Percentiles rank a stretch among this genome's conserved stretches.
These are phyloP conservation scores for Clarias platycephalus DNA, from an alignment of 2,797 vertebrate species.

Conservation along the genomic window DNA sequence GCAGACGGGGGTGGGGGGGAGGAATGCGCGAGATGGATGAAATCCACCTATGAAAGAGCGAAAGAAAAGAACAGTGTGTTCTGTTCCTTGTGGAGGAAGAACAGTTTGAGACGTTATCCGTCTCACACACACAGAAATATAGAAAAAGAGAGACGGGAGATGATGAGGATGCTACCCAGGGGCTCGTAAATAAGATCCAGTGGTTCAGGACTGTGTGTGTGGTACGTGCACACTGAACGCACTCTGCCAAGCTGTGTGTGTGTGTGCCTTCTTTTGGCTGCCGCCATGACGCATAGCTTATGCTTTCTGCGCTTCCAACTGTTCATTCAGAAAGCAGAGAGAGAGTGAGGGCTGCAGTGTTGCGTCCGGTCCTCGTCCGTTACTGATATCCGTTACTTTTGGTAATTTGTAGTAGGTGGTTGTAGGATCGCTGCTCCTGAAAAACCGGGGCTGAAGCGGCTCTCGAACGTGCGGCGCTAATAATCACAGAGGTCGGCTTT, in stretches of 20 bases:
- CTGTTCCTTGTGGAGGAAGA: slow-evolving; percentile 60
- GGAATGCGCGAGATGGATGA: slow-evolving; percentile 30
- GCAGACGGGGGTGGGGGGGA: slow-evolving; percentile 23
- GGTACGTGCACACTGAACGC: neutral
- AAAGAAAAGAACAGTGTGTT: slow-evolving; percentile 59
- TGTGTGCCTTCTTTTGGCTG: neutral
- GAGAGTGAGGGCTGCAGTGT: slow-evolving; percentile 18
- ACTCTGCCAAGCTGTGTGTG: slow-evolving; percentile 12
- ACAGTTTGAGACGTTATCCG: slow-evolving; percentile 60
- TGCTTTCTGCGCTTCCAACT: slow-evolving; percentile 9
- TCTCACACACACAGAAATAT: slow-evolving; percentile 5
- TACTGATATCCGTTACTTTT: slow-evolving; percentile 19
- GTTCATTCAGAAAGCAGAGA: slow-evolving; percentile 5
- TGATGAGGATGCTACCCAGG: slow-evolving; percentile 34
- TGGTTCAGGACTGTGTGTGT: neutral
- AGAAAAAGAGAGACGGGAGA: slow-evolving; percentile 35
- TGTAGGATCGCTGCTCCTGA: slow-evolving; percentile 35
- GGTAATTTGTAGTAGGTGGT: slow-evolving; percentile 24
- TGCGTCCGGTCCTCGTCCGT: neutral
- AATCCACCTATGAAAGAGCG: slow-evolving; percentile 26
- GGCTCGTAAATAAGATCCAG: slow-evolving; percentile 40
- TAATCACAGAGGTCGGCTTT: slow-evolving; percentile 36
- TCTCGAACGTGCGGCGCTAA: slow-evolving; percentile 38
- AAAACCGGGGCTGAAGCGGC: slow-evolving; percentile 38
- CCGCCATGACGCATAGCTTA: slow-evolving; percentile 15